Conservation (phyloP, 2,113 vertebrate species). For the Callipepla squamata region DNA sequence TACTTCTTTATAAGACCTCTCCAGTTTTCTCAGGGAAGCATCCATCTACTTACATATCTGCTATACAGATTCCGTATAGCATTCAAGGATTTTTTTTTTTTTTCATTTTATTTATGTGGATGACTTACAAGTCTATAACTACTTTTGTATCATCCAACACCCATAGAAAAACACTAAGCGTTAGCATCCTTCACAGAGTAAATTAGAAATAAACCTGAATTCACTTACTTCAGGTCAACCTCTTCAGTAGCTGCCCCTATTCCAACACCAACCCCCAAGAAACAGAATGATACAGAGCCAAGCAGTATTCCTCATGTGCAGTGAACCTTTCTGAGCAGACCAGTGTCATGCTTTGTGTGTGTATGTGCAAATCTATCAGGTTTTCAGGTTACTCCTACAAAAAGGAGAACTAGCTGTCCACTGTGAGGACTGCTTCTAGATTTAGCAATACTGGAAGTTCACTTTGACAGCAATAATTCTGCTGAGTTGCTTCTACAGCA, state of each 20-base stretch:
- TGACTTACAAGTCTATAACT: background rate
- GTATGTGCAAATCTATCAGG: background rate
- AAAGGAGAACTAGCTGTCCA: background rate
- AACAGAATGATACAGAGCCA: background rate
- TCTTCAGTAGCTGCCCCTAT: background rate
- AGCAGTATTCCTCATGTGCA: background rate
- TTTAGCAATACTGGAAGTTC: background rate
- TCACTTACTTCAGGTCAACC: background rate
- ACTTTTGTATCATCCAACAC: background rate
- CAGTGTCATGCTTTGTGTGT: background rate
- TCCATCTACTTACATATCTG: background rate
- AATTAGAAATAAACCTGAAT: background rate
- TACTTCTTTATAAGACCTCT: background rate
- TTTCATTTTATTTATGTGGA: background rate
- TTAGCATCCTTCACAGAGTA: background rate
- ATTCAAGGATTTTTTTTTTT: background rate
- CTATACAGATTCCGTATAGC: background rate
- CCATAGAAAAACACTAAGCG: background rate
- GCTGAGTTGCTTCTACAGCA: background rate
- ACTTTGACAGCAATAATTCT: background rate
- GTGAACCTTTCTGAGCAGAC: background rate
- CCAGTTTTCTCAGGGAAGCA: background rate
- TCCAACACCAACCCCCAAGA: background rate
- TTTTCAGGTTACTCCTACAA: background rate
- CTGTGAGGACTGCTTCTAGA: background rate